A percentile compares a stretch with the other conserved stretches of the same genome.
phyloP scores from a whole-genome alignment of 2,797 vertebrate species.

The Fratercula arctica region DNA sequence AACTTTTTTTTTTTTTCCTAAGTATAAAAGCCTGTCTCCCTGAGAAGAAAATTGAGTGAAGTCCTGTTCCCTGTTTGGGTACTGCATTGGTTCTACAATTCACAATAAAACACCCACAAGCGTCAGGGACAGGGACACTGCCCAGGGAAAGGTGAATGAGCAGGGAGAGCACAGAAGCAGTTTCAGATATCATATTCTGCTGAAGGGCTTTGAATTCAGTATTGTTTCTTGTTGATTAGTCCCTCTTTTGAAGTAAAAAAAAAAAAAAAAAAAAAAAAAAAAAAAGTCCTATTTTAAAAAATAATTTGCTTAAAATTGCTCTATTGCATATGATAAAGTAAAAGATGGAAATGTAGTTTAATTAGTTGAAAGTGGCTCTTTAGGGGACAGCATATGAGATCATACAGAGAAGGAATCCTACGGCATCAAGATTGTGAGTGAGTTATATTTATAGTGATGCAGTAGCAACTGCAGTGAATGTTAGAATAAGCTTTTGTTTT shows the following conservation, averaged over 20 bases:
- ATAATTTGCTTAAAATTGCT: background rate
- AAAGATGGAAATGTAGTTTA: background rate
- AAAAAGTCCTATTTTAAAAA: background rate
- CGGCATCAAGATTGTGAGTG: background rate
- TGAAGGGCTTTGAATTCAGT: background rate
- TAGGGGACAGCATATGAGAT: background rate
- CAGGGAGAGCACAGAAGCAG: background rate
- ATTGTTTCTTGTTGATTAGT: background rate
- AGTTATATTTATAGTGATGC: background rate
- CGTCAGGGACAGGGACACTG: background rate
- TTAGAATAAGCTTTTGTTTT: background rate
- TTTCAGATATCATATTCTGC: background rate
- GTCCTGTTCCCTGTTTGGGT: background rate
- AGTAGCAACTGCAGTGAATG: background rate
- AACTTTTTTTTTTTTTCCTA: background rate
- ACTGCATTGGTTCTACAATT: background rate
- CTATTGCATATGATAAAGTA: background rate
- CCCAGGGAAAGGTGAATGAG: background rate
- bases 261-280: background rate
- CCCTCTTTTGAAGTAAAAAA: background rate
- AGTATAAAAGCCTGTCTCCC: background rate
- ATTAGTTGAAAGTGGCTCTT: background rate
- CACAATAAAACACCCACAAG: background rate
- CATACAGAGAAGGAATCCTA: background rate
- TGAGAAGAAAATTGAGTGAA: background rate